Evolutionary conservation across 2,888 invertebrate genomes (phyloP).

Genomic region (Drosophila borealis): DNA sequence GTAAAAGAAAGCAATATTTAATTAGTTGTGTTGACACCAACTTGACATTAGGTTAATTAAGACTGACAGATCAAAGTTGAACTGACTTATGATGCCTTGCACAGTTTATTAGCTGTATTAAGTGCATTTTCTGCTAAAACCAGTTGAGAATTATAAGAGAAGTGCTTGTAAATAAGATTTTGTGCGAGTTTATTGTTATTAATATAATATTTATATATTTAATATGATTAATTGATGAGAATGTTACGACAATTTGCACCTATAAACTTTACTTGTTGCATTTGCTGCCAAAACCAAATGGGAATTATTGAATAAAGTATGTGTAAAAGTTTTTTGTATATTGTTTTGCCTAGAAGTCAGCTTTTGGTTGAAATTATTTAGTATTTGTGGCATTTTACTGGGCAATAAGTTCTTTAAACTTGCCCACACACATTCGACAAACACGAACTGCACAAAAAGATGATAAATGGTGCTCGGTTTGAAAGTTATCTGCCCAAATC

Average conservation of each 20-base stretch:
- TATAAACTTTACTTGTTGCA: no score
- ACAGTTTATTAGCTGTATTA: background rate
- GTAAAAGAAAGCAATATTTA: slow-evolving; percentile 29
- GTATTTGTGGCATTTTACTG: slow-evolving; percentile 14
- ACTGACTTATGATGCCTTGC: no score
- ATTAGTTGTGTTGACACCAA: slow-evolving; percentile 34
- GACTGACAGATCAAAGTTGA: no score
- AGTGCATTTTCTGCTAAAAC: background rate
- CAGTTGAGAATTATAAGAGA: background rate
- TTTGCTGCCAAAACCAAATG: background rate
- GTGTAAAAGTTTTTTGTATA: no score
- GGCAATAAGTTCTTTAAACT: slow-evolving; percentile 9
- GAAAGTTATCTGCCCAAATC: slow-evolving; percentile 29
- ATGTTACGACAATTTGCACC: no score
- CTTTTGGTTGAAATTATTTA: background rate
- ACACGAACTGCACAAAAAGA: slow-evolving; percentile 23
- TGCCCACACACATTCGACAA: background rate
- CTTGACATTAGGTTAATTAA: background rate
- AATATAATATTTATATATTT: background rate
- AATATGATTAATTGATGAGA: no score
- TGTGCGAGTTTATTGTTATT: background rate
- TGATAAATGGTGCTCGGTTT: slow-evolving; percentile 32
- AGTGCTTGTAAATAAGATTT: background rate
- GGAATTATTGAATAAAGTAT: background rate
- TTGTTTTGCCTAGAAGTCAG: background rate